Evolutionary conservation across 2,888 invertebrate genomes (phyloP).

Genomic region (Fissipunctia ypsillon): DNA sequence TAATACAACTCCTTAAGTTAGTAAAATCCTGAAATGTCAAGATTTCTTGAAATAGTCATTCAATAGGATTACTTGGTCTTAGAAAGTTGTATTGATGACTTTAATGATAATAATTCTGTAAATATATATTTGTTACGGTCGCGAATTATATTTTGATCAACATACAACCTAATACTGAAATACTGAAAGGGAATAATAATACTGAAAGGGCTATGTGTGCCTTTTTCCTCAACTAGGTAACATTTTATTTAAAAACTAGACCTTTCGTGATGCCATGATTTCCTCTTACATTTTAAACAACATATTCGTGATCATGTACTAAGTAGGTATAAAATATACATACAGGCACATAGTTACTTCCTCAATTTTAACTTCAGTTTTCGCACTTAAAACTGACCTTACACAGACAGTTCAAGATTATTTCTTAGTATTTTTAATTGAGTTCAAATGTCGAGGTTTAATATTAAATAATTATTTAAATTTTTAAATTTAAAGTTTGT

Average conservation of each 20-base stretch:
- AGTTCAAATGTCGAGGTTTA: slow-evolving; percentile 13
- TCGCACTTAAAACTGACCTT: slow-evolving; percentile 28
- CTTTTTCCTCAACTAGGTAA: background rate
- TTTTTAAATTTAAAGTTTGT: background rate
- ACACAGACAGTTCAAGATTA: slow-evolving; percentile 21
- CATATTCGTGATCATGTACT: background rate
- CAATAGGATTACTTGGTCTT: no score
- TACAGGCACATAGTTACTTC: slow-evolving; percentile 2
- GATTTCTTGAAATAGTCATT: no score
- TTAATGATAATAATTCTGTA: no score
- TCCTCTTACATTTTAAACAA: background rate
- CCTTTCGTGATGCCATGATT: background rate
- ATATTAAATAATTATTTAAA: slow-evolving; percentile 2
- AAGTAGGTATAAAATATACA: background rate
- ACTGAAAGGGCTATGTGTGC: no score
- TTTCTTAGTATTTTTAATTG: slow-evolving; percentile 14
- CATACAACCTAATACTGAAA: no score
- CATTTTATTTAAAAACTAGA: background rate
- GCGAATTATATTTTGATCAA: no score
- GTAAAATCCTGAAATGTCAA: no score
- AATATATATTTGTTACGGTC: no score
- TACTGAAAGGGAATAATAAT: no score
- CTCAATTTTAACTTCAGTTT: slow-evolving; percentile 19
- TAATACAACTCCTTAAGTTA: no score
- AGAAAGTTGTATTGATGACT: no score